These are phyloP conservation scores for Rhinogobius similis DNA, from an alignment of 2,113 vertebrate species.

Conservation along the genomic window DNA sequence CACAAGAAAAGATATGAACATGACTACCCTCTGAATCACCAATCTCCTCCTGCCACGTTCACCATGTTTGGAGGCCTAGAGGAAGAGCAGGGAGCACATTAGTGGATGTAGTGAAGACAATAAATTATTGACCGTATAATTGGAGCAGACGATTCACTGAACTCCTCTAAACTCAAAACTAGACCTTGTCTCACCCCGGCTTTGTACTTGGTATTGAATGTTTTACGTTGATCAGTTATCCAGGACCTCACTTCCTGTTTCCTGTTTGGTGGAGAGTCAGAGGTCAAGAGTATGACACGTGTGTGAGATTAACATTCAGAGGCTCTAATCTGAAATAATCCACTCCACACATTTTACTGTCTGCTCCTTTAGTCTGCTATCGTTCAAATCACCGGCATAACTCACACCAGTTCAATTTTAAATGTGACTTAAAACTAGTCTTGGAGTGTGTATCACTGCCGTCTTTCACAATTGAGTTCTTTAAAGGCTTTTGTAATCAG, in stretches of 20 bases:
- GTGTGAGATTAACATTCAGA: neutral
- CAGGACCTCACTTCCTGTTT: neutral
- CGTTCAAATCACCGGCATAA: neutral
- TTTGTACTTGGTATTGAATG: no score
- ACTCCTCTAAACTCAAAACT: neutral
- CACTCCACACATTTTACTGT: neutral
- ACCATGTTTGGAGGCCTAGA: neutral
- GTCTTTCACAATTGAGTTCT: no score
- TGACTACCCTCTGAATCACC: neutral
- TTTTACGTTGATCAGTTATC: no score
- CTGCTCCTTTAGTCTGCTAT: neutral
- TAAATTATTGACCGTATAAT: neutral
- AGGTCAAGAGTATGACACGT: neutral
- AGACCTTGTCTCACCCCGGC: no score
- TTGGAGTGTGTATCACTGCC: no score
- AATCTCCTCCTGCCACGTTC: neutral
- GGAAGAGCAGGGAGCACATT: neutral
- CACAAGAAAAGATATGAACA: neutral
- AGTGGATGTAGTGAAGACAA: neutral
- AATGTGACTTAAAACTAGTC: no score
- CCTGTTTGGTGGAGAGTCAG: neutral
- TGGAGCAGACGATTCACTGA: neutral
- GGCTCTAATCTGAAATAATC: conserved; percentile 9
- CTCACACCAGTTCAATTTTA: no score
- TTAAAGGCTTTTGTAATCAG: neutral